Base-by-base conservation (phyloP, 2,113 vertebrate species). In the Eolophus roseicapilla region DNA sequence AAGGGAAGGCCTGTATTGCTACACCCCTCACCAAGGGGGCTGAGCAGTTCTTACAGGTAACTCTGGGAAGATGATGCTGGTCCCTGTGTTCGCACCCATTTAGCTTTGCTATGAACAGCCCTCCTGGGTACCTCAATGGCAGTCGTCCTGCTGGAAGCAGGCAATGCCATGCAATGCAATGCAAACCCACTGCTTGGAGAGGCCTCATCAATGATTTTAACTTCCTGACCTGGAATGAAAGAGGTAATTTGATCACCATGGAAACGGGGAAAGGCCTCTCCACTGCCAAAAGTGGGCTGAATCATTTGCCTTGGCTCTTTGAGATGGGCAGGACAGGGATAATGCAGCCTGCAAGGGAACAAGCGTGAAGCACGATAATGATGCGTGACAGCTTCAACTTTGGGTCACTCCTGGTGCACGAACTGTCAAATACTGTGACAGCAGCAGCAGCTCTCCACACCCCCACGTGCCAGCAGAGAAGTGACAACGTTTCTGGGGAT, bases 181-280 rank as follows among this genome's bases (percentile, higher is more conserved):
- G 21, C 35, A 69, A 74, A 60, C 52, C 43, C 74, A 39, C 27
- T 18, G 47, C 10, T 11, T 5, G 6, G 19, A 35, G 44, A 28
- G 33, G 35, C 65, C 89, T 52, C 60, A 44, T 50, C 91, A 80
- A 83, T 41, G 65, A 68, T 81, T 92, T 95, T 84, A 89, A 87
- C 33, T 49, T 23, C 49, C 47, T 14, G 65, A 90, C 70, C 71
- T 65, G 35, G 41, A 92, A 88, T 33, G 70, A 81, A 86, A 90
- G 70, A 90, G 69, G 55, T 35, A 79, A 84, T 86, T 92, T 53
- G 35, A 83, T 89, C 81, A 73, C 92, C 77, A 92, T 76, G 77
- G 85, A 82, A 94, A 95, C 73, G 21, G 50, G 24, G 11, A 81
- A 80, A 85, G 57, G 39, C 57, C 47, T 95, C 47, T 73, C 49